A percentile compares a stretch with the other conserved stretches of the same genome.
phyloP scores from a whole-genome alignment of 2,113 vertebrate genomes.

The Amphilophus citrinellus region DNA sequence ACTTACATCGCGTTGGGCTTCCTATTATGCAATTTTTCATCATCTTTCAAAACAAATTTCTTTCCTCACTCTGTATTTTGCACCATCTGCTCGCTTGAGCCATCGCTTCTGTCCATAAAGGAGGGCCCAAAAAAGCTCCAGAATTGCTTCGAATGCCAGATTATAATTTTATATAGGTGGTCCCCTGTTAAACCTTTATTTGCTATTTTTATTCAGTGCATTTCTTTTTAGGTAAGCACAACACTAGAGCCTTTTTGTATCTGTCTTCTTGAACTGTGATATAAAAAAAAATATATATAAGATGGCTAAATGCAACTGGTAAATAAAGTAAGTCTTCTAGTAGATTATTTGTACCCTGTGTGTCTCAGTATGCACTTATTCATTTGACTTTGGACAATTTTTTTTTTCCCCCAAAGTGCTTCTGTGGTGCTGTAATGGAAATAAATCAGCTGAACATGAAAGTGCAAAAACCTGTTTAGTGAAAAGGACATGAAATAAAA shows the following conservation, averaged over 20 bases:
- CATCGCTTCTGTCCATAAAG: background rate
- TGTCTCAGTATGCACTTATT: background rate
- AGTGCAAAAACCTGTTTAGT: slow-evolving; percentile 15
- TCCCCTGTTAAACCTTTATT: background rate
- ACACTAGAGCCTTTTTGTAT: background rate
- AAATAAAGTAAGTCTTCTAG: background rate
- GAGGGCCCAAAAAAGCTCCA: background rate
- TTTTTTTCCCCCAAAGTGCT: background rate
- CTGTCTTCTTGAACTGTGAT: background rate
- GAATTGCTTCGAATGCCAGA: background rate
- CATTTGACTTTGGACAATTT: background rate
- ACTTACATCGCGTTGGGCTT: slow-evolving; percentile 20
- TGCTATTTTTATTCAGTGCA: background rate
- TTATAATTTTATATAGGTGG: background rate
- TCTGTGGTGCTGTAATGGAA: background rate
- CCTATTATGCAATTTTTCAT: background rate
- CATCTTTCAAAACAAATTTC: too few species aligned
- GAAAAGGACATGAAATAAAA: slow-evolving; percentile 12
- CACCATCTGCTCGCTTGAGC: background rate
- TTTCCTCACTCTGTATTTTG: background rate
- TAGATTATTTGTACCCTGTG: background rate
- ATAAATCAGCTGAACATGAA: slow-evolving; percentile 35
- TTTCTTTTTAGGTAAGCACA: background rate
- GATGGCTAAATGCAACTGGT: background rate
- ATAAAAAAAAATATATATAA: background rate